Evolutionary conservation across 2,113 vertebrate species (phyloP), one percentile per base, ranked within the genome.

Genomic region (Ibidorhyncha struthersii): DNA sequence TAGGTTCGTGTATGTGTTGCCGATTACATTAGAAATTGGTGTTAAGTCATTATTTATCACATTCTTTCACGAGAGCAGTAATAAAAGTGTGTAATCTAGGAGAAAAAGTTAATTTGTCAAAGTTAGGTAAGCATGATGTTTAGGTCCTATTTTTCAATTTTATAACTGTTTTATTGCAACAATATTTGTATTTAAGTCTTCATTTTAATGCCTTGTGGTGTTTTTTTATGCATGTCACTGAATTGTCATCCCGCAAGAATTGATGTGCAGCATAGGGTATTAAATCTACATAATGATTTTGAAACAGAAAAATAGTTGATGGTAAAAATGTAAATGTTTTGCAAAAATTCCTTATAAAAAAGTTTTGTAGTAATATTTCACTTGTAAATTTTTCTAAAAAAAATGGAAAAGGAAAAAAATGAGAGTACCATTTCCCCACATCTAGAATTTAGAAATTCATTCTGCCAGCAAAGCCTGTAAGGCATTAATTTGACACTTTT

Each of bases 301-400:
- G 98, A 98, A 98, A 98, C 98, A 98, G 98, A 98, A 94, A 97
- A 98, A 98, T 98, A 98, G 98, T 98, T 98, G 98, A 98, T 98
- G 98, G 98, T 98, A 98, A 98, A 98, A 97, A 97, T 98, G 97
- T 98, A 98, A 98, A 98, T 98, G 98, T 98, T 98, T 98, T 98
- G 97, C 97, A 98, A 97, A 98, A 98, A 97, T 96, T 98, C 97
- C 98, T 98, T 98, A 98, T 98, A 98, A 98, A 98, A 98, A 98
- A 95, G 96, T 98, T 99, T 99, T 99, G 98, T 99, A 99, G 99
- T 99, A 99, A 99, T 99, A 99, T 99, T 99, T 99, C 99, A 99
- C 99, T 99, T 99, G 99, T 99, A 99, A 99, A 99, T 99, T 99
- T 98, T 99, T 99, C 99, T 99, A 98, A 98, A 96, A 97, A 98